Evolutionary conservation across 2,797 vertebrate species (phyloP).

Genomic region (Phylloscopus collybita): DNA sequence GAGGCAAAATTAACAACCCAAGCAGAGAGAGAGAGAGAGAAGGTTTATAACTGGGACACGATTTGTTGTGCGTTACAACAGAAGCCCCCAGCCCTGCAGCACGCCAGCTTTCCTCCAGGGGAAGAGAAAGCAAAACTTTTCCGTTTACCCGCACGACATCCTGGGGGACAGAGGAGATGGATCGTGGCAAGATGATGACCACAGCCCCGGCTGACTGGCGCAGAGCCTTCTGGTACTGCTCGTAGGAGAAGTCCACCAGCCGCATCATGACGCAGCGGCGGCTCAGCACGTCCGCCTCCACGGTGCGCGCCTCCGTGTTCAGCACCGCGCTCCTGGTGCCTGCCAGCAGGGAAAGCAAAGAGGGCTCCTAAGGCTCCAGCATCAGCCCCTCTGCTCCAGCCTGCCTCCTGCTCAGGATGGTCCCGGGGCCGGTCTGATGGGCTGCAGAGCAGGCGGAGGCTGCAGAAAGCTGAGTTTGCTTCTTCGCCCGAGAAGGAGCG

Average conservation of each 20-base stretch:
- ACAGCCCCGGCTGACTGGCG: conserved; percentile 95
- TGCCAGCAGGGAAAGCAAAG: conserved; percentile 13
- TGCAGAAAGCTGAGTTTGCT: rapidly evolving
- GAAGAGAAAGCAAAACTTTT: background rate
- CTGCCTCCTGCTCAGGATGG: background rate
- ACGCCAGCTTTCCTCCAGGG: rapidly evolving
- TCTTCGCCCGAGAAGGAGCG: background rate
- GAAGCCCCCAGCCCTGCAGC: background rate
- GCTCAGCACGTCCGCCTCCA: conserved; percentile 94
- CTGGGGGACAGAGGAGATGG: conserved; percentile 94
- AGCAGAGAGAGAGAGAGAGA: background rate
- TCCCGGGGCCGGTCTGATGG: background rate
- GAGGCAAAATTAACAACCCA: background rate
- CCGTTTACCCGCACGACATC: conserved; percentile 89
- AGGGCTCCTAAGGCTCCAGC: rapidly evolving
- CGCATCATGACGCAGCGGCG: conserved; percentile 97
- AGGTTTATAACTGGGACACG: background rate
- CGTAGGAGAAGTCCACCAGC: conserved; percentile 93
- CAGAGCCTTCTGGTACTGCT: conserved; percentile 95
- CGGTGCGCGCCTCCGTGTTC: conserved; percentile 94
- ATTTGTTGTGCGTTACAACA: background rate
- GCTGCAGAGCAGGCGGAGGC: background rate
- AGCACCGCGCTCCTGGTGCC: conserved; percentile 95
- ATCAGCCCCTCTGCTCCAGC: background rate
- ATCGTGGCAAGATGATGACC: conserved; percentile 92